Base-by-base conservation (phyloP, 2,888 invertebrate genomes). In the Polydrusus tereticollis region DNA sequence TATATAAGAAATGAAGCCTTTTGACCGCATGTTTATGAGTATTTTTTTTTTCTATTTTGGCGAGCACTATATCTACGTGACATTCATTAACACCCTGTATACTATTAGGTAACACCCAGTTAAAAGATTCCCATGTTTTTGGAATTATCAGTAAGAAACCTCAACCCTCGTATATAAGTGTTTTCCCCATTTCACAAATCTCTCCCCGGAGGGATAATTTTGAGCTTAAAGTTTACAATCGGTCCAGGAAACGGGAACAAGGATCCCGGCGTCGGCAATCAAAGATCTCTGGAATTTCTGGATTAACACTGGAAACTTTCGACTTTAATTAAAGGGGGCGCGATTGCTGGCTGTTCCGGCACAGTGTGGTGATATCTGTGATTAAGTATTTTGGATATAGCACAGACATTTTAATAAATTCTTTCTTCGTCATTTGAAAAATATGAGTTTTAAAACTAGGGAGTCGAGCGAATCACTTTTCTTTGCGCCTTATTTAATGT, bases 201-300 rank as follows among this genome's bases (percentile, higher is more conserved):
- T 20, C 23, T 59, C 43, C 45, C 38, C 10, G 33, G 43, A n/a
- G n/a, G 41, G 64, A 67, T 41, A 45, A 72, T 64, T 68, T 67
- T 60, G 29, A 62, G 76, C 76, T 80, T 78, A 78, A 80, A 81
- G 81, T 82, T 81, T 81, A 82, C 82, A 83, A 83, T 82, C 83
- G 82, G 79, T 76, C 76, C 82, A 81, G 83, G 82, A 83, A 82
- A 82, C 36, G 55, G 55, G 23, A 64, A 52, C 38, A 52, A 20
- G 43, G 57, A 38, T 45, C 5, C 43, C 59, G 55, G 26, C n/a
- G 55, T 65, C 55, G 57, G 10, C 55, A 65, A 65, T 65, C 65
- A 65, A 52, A 57, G 55, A 65, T 55, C 45, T 43, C 55, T 52
- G 20, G 50, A 29, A 38, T 41, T n/a, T 59, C 59, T 45, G 60